phyloP scores from a whole-genome alignment of 2,113 vertebrate genomes.

The Gymnorhina tibicen region DNA sequence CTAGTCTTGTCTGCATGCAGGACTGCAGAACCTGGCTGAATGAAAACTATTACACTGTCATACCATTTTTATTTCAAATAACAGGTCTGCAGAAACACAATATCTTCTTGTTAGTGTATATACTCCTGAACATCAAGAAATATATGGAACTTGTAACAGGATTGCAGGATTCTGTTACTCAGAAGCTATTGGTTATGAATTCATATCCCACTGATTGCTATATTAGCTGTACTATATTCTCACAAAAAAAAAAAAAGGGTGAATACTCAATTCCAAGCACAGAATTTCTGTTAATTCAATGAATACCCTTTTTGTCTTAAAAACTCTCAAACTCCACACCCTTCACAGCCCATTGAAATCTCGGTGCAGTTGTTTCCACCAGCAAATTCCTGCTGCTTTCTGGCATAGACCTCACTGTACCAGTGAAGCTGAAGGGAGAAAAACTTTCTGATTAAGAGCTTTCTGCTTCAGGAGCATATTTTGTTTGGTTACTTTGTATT shows the following conservation, averaged over 20 bases:
- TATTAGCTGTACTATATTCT: background rate
- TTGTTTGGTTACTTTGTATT: background rate
- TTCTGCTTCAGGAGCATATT: background rate
- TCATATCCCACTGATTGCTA: background rate
- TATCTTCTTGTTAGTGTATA: background rate
- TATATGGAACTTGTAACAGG: fast-evolving
- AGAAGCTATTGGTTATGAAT: background rate
- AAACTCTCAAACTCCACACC: background rate
- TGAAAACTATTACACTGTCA: background rate
- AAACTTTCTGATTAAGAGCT: background rate
- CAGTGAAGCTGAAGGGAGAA: background rate
- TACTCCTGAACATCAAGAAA: background rate
- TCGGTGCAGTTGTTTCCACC: background rate
- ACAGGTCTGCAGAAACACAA: fast-evolving
- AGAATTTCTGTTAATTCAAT: background rate
- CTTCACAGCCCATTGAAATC: background rate
- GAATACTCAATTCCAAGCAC: background rate
- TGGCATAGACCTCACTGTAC: background rate
- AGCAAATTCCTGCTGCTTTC: background rate
- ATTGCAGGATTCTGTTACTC: background rate
- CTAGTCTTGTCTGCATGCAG: background rate
- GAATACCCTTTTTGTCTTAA: background rate
- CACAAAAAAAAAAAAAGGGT: background rate
- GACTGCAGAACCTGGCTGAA: background rate
- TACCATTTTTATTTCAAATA: background rate